These are phyloP conservation scores for Lordiphosa collinella DNA, from an alignment of 1,140 invertebrate genomes.

Conservation along the genomic window DNA sequence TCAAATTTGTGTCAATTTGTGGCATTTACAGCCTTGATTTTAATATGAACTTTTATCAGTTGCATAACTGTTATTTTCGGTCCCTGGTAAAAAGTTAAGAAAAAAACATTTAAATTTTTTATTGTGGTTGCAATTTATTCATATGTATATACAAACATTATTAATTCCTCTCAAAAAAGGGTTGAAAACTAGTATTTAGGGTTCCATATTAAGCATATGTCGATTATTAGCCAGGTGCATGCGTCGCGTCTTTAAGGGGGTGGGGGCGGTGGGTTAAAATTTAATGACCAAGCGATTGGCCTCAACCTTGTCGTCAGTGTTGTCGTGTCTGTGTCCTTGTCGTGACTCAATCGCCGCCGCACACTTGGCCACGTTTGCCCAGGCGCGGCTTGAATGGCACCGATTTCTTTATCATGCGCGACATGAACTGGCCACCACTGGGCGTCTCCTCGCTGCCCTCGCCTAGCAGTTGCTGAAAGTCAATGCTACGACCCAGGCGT, in stretches of 20 bases:
- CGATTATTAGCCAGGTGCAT: conserved; percentile 12
- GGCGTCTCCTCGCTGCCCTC: conserved; percentile 32
- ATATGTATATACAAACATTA: conserved; percentile 26
- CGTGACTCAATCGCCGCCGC: conserved; percentile 64
- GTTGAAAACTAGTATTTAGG: conserved; percentile 8
- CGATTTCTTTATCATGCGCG: conserved; percentile 75
- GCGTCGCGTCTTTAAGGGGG: conserved; percentile 24
- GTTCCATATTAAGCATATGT: conserved; percentile 32
- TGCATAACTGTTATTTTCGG: too few species aligned
- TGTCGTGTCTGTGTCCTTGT: conserved; percentile 40
- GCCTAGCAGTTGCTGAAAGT: conserved; percentile 58
- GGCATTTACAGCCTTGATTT: too few species aligned
- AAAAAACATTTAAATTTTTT: neutral
- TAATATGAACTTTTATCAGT: too few species aligned
- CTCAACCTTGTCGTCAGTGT: conserved; percentile 43
- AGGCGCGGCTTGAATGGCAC: conserved; percentile 77
- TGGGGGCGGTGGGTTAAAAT: conserved; percentile 12
- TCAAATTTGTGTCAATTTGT: too few species aligned
- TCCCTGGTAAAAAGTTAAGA: too few species aligned
- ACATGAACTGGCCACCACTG: conserved; percentile 63
- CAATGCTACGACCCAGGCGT: conserved; percentile 77
- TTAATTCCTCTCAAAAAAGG: conserved; percentile 37
- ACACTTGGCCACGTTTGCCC: conserved; percentile 75
- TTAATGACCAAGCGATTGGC: conserved; percentile 30
- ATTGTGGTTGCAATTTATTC: conserved; percentile 38